phyloP scores from a whole-genome alignment of 2,113 vertebrate species.

The Trogon melanurus region DNA sequence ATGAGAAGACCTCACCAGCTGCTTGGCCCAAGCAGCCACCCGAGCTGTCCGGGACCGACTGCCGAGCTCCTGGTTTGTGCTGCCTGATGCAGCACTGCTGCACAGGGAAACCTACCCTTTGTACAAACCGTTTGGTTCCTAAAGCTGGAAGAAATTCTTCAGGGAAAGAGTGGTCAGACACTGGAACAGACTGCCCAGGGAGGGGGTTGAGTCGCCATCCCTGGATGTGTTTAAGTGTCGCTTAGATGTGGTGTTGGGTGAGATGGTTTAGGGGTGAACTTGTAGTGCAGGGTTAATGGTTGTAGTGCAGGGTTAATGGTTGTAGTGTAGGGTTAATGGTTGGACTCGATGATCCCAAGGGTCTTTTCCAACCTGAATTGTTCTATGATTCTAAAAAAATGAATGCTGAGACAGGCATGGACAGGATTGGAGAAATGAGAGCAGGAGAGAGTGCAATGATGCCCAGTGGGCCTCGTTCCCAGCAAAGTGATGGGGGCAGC shows the following conservation, averaged over 20 bases:
- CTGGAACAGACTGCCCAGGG: too few relatives aligned
- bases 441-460: rapidly evolving
- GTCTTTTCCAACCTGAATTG: too few relatives aligned
- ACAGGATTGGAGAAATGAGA: neutral
- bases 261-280: too few relatives aligned
- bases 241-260: too few relatives aligned
- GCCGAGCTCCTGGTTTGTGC: neutral
- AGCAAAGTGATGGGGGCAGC: neutral
- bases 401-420: rapidly evolving
- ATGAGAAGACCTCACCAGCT: rapidly evolving
- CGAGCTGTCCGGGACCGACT: neutral
- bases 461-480: rapidly evolving
- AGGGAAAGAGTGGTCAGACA: too few relatives aligned
- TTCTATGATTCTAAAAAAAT: neutral
- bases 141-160: neutral
- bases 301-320: too few relatives aligned
- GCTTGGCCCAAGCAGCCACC: neutral
- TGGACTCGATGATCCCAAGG: too few relatives aligned
- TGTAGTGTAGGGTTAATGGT: too few relatives aligned
- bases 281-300: too few relatives aligned
- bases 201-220: too few relatives aligned
- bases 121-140: neutral
- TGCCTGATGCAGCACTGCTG: neutral
- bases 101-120: neutral
- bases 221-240: too few relatives aligned